These are phyloP conservation scores for Vultur gryphus DNA, from an alignment of 2,797 vertebrate species.

Conservation along the genomic window DNA sequence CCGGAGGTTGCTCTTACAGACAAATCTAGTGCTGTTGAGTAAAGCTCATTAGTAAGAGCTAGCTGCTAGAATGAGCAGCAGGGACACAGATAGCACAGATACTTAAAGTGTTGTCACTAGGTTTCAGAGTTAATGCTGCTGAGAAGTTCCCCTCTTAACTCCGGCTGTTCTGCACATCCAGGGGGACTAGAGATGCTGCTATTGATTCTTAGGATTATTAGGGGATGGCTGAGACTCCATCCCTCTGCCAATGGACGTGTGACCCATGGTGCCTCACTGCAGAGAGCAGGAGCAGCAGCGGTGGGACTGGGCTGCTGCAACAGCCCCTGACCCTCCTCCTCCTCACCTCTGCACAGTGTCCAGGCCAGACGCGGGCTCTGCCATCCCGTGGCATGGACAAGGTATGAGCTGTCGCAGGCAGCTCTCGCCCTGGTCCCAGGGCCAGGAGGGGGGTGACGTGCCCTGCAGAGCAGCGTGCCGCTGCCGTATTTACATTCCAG, in stretches of 20 bases:
- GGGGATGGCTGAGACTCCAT: neutral
- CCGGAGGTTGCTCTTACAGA: neutral
- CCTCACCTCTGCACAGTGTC: neutral
- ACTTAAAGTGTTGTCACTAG: neutral
- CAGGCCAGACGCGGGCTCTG: neutral
- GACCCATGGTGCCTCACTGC: accelerated
- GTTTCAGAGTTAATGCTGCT: slow-evolving; percentile 29
- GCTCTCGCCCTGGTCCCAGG: neutral
- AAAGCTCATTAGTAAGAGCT: slow-evolving; percentile 29
- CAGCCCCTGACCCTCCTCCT: neutral
- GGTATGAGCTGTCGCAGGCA: neutral
- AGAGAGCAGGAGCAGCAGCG: neutral
- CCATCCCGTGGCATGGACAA: accelerated
- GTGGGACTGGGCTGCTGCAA: neutral
- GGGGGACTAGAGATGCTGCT: neutral
- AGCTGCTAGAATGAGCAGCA: neutral
- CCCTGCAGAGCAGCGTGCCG: neutral
- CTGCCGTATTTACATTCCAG: slow-evolving; percentile 55
- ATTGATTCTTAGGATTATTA: neutral
- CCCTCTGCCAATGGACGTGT: neutral
- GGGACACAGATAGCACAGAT: neutral
- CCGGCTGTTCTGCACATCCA: neutral
- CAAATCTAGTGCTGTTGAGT: neutral
- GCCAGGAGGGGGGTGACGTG: neutral
- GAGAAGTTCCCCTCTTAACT: neutral